phyloP scores from a whole-genome alignment of 1,140 invertebrate species.

The Euwallacea fornicatus region DNA sequence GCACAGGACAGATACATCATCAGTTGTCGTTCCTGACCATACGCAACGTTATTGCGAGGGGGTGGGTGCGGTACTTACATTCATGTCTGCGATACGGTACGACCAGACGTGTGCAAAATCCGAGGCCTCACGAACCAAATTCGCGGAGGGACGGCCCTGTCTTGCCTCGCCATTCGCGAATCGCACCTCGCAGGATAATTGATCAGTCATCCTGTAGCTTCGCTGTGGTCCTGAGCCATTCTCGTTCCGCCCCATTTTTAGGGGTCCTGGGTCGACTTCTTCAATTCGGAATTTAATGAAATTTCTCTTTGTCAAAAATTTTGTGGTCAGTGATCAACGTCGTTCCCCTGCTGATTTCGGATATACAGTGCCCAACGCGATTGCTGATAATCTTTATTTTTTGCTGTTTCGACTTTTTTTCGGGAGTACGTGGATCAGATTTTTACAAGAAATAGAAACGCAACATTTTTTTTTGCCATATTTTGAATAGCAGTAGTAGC shows the following conservation, averaged over 20 bases:
- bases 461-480: no score
- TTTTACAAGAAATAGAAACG: no score
- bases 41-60: conserved; percentile 46
- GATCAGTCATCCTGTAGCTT: conserved; percentile 25
- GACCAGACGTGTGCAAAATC: conserved; percentile 41
- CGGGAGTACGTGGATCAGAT: no score
- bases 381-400: not conserved
- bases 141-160: conserved; percentile 13
- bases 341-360: no score
- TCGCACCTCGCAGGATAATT: conserved; percentile 14
- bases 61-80: conserved; percentile 36
- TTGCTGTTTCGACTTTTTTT: not conserved
- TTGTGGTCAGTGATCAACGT: no score
- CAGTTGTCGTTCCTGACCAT: conserved; percentile 48
- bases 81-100: conserved; percentile 40
- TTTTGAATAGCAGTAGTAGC: no score
- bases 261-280: no score
- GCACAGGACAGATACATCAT: conserved; percentile 33
- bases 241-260: no score
- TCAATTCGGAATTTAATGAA: no score
- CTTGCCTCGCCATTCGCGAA: conserved; percentile 17
- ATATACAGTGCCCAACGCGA: no score
- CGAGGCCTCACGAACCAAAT: conserved; percentile 28
- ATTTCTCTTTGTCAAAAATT: no score
- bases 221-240: not conserved